Evolutionary conservation across 2,797 vertebrate species (phyloP), one percentile per base, ranked within the genome.

Genomic region (Sylvilagus floridanus): DNA sequence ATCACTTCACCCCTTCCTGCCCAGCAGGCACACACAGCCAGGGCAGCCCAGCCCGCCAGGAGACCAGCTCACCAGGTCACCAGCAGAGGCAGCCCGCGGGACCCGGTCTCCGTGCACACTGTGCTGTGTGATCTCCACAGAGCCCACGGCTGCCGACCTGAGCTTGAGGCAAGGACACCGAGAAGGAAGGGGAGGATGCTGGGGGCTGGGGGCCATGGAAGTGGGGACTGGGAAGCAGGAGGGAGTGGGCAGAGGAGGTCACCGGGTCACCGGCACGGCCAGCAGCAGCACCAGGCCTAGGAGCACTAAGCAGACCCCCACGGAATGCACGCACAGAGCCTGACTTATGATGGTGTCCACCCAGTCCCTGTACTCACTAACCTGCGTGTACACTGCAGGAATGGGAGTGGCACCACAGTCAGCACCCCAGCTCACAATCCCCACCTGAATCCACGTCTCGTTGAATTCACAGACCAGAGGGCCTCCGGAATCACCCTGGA

Each of bases 401-500:
- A 7, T 0, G 3, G 50, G 72, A 35, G 0, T n/a, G 8, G 0
- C n/a, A 57, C 79, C 77, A 2, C 96, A 97, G 42, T 91, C 92
- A 16, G 90, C 0, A 47, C 95, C 97, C 97, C 96, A 96, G 93
- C 96, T 97, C 73, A 97, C 96, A 2, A 97, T 81, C 0, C 97
- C 97, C 32, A 97, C 87, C 17, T 97, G 97, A 42, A 94, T 14
- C 96, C 96, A 97, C 0, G 87, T 85, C 0, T 47, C 0, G 13
- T 96, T 94, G 71, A 95, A 57, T 71, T 97, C 94, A 78, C 97
- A 97, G 69, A 94, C 96, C 77, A 96, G 57, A 16, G 96, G 96
- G 0, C 96, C 95, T 28, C 97, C 97, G 13, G 96, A 97, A 75
- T 97, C 97, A 88, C 96, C 97, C 97, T 97, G 63, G 54, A 90